Evolutionary conservation across 2,113 vertebrate genomes (phyloP), one percentile per base, ranked within the genome.

Genomic region (Clarias macrocephalus): DNA sequence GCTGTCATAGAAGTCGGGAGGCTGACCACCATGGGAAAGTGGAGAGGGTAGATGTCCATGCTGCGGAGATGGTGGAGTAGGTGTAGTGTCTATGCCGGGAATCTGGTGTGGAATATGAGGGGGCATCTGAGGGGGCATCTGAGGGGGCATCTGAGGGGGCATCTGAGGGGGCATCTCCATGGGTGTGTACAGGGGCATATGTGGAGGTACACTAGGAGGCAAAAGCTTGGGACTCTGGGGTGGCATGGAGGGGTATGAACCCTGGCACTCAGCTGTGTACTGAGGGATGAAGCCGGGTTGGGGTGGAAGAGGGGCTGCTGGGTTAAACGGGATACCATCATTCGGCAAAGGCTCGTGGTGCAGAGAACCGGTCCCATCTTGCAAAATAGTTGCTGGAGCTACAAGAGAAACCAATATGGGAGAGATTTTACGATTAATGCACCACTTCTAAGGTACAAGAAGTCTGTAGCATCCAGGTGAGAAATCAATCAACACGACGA

Each of bases 311-410:
- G 91, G 91, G 37, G 93, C 90, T 60, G 94, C 92, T 0, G 96
- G 94, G 85, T 96, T 96, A 92, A 97, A 94, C 0, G 95, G 95
- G 87, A 95, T 94, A 10, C 88, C 86, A 25, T 93, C 89, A 0
- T 16, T 87, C 12, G 91, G 0, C 33, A 91, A 16, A 11, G 88
- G 57, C 8, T 42, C 90, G 15, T 93, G 94, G 42, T 88, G 65
- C 57, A 95, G 88, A 70, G 94, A 87, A 16, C 86, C 85, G 89
- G 93, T 82, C 7, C 93, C 91, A 0, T 96, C 94, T 87, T 95
- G 95, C 7, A 97, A 95, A 80, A 96, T 94, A 37, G 91, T 90
- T 33, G 94, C 91, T 42, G 96, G 96, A 84, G 96, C 97, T 99
- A 88, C 9, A 90, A 80, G 37, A 91, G 62, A 91, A 65, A 42